phyloP scores from a whole-genome alignment of 2,888 invertebrate species.

The Papilio demoleus region DNA sequence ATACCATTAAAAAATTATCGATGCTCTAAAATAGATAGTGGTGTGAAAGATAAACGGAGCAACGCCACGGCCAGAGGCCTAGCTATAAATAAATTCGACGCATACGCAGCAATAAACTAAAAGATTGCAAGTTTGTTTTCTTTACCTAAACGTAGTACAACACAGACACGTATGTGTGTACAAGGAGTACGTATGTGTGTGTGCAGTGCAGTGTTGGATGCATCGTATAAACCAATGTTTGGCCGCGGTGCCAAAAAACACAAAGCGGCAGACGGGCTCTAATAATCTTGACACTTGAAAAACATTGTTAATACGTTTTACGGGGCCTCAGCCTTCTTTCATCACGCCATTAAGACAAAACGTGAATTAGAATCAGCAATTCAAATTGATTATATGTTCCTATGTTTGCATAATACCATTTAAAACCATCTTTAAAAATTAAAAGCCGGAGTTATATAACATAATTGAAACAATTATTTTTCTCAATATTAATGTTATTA shows the following conservation, averaged over 20 bases:
- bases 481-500: too few species aligned
- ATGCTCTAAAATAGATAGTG: slow-evolving; percentile 19
- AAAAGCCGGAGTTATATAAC: too few species aligned
- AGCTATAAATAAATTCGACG: slow-evolving; percentile 42
- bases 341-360: slow-evolving; percentile 18
- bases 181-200: slow-evolving; percentile 53
- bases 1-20: background rate
- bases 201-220: slow-evolving; percentile 54
- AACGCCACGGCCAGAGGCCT: slow-evolving; percentile 35
- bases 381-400: background rate
- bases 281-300: slow-evolving; percentile 65
- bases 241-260: slow-evolving; percentile 81
- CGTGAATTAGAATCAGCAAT: background rate
- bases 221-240: slow-evolving; percentile 78
- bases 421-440: too few species aligned
- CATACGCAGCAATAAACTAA: slow-evolving; percentile 40
- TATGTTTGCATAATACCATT: background rate
- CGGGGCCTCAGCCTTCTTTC: slow-evolving; percentile 36
- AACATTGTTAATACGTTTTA: slow-evolving; percentile 38
- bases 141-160: slow-evolving; percentile 43
- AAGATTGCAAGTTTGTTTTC: slow-evolving; percentile 48
- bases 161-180: slow-evolving; percentile 44
- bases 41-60: slow-evolving; percentile 34
- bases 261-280: slow-evolving; percentile 59
- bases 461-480: too few species aligned